Conservation (phyloP, 2,113 vertebrate species). For the Megaceryle torquata region DNA sequence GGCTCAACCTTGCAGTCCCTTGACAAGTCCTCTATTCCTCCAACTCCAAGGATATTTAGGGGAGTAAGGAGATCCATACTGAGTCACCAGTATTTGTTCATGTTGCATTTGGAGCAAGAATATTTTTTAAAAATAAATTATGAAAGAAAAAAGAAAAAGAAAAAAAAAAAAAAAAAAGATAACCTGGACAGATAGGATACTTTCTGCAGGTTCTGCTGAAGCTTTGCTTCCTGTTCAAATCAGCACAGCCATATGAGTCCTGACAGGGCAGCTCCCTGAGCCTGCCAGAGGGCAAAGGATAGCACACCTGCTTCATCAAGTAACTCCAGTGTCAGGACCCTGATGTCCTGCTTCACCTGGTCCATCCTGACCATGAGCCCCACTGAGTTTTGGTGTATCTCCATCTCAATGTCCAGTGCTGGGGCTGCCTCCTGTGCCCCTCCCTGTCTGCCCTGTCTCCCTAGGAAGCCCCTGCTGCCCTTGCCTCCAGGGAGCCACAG, state of each 20-base stretch:
- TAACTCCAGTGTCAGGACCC: neutral
- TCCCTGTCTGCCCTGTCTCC: accelerated
- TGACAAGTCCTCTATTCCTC: neutral
- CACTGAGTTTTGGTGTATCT: accelerated
- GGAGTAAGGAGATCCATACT: neutral
- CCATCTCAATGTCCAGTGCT: neutral
- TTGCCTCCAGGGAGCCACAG: neutral
- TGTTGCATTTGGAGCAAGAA: neutral
- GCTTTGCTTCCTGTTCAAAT: accelerated
- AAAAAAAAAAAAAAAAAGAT: neutral
- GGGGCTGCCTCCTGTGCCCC: accelerated
- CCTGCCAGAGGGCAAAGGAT: neutral
- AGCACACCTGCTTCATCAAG: accelerated
- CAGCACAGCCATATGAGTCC: neutral
- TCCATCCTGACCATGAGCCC: neutral
- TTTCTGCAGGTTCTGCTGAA: neutral
- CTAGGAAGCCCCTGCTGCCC: accelerated
- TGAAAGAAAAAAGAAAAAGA: neutral
- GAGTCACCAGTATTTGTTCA: neutral
- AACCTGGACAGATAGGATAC: neutral
- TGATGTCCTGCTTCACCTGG: neutral
- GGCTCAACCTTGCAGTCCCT: neutral
- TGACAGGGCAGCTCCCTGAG: accelerated
- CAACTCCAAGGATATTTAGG: neutral
- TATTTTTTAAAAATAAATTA: neutral